Base-by-base conservation (phyloP, 2,113 vertebrate species). In the Vidua macroura region DNA sequence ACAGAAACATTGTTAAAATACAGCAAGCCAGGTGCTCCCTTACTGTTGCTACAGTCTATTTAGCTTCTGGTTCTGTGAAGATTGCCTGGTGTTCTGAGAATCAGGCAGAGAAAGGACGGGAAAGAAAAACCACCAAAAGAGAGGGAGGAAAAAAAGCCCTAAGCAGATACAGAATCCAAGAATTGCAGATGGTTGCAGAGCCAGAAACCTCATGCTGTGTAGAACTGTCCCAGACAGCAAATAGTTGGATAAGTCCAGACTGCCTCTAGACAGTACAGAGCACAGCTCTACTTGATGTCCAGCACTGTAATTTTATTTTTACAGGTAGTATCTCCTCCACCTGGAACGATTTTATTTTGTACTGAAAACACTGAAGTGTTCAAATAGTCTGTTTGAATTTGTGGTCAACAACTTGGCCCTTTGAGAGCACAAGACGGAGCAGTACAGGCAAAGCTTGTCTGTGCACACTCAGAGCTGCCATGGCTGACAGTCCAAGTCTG, bases 211-310 rank as follows among this genome's bases (percentile, higher is more conserved):
- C 94, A 96, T 44, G 87, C 95, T 95, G 79, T 78, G 92, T 64
- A 92, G 82, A 96, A 90, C 90, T 74, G 78, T 93, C 90, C 92
- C 94, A 96, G 95, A 97, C 94, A 97, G 92, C 76, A 96, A 96
- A 96, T 64, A 93, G 75, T 52, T 83, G 52, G 76, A 60, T 83
- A 93, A 88, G 69, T 81, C 90, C 88, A 94, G 90, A 95, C 94
- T 93, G 85, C 56, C 35, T 75, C 83, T 63, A 95, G 90, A 95
- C 95, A 88, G 85, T 63, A 66, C 82, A 83, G 52, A 83, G 48
- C 59, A 66, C 41, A 92, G 58, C 64, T 25, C 17, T 18, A 14
- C 68, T 95, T 63, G 64, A 72, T 95, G 75, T 80, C 56, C 72
- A 95, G 79, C 67, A 59, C 17, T 81, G 59, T 88, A 23, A 64